A percentile compares a stretch with the other conserved stretches of the same genome.
Evolutionary conservation across 2,888 invertebrate species (phyloP).

Genomic region (Hermaeophaga mercurialis): DNA sequence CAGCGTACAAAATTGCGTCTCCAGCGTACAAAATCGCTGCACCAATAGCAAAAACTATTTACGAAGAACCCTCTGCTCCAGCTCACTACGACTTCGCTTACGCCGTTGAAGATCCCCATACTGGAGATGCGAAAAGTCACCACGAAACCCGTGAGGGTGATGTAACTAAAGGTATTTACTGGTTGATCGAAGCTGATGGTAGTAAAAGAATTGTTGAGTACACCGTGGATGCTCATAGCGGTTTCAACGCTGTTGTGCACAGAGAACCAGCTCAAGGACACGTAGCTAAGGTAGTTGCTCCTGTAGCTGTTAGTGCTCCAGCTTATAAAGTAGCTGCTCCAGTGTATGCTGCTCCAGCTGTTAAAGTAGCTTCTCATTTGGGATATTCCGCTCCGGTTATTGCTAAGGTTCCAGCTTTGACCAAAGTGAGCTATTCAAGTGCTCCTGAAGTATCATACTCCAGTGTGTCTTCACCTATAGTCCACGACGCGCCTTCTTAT

Average conservation of each 20-base stretch:
- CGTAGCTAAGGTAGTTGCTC: constrained; percentile 5
- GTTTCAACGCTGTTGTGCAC: constrained; percentile 62
- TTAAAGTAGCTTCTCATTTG: too few relatives aligned
- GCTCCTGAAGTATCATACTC: constrained; percentile 26
- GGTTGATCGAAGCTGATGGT: constrained; percentile 62
- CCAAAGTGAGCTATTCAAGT: constrained; percentile 12
- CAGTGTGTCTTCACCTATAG: constrained; percentile 14
- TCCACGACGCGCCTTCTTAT: constrained; percentile 3
- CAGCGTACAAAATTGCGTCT: constrained; percentile 31
- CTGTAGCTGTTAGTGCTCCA: constrained; percentile 48
- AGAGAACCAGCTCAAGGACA: constrained; percentile 53
- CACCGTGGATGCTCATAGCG: constrained; percentile 60
- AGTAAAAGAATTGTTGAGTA: constrained; percentile 61
- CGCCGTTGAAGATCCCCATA: constrained; percentile 46
- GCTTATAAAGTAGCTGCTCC: constrained; percentile 48
- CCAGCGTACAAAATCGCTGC: constrained; percentile 35
- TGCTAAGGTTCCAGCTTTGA: constrained; percentile 1
- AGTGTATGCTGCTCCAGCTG: constrained; percentile 14
- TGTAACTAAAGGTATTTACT: constrained; percentile 59
- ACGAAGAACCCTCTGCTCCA: constrained; percentile 40
- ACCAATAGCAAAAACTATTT: constrained; percentile 38
- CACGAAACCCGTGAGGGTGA: constrained; percentile 66
- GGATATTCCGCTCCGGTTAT: constrained; percentile 7
- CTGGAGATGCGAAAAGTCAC: constrained; percentile 63
- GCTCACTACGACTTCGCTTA: constrained; percentile 44